Evolutionary conservation across 2,113 vertebrate species (phyloP).

Genomic region (Chaenocephalus aceratus): DNA sequence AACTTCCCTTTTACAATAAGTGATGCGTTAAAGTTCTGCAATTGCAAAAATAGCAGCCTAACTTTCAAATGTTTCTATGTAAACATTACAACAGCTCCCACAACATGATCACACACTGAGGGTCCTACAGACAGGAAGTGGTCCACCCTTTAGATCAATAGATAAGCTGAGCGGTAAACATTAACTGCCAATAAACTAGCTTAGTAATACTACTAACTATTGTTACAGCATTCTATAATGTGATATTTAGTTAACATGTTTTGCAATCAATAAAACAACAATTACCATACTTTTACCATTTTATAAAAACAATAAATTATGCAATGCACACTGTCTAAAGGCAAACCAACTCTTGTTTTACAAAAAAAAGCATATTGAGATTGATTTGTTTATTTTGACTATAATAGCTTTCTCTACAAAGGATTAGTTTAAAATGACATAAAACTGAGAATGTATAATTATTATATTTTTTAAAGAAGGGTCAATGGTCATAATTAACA

Average conservation of each 20-base stretch:
- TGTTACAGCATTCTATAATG: background rate
- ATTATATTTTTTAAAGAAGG: too few relatives aligned
- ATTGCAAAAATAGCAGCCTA: background rate
- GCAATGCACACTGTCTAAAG: background rate
- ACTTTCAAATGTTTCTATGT: background rate
- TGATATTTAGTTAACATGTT: background rate
- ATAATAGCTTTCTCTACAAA: background rate
- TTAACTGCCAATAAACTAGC: background rate
- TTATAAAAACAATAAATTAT: background rate
- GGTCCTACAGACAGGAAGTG: background rate
- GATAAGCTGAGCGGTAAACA: background rate
- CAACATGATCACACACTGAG: background rate
- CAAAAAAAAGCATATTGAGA: background rate
- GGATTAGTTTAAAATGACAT: background rate
- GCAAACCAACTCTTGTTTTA: background rate
- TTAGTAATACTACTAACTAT: background rate
- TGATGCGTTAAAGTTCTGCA: background rate
- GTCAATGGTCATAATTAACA: background rate
- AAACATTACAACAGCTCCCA: background rate
- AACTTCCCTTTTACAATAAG: conserved; percentile 63
- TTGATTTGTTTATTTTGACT: background rate
- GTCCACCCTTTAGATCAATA: background rate
- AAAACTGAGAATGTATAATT: background rate
- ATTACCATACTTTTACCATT: background rate
- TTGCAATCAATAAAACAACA: background rate